Evolutionary conservation across 2,113 vertebrate genomes (phyloP), one percentile per base, ranked within the genome.

Genomic region (Gallinago undulata): DNA sequence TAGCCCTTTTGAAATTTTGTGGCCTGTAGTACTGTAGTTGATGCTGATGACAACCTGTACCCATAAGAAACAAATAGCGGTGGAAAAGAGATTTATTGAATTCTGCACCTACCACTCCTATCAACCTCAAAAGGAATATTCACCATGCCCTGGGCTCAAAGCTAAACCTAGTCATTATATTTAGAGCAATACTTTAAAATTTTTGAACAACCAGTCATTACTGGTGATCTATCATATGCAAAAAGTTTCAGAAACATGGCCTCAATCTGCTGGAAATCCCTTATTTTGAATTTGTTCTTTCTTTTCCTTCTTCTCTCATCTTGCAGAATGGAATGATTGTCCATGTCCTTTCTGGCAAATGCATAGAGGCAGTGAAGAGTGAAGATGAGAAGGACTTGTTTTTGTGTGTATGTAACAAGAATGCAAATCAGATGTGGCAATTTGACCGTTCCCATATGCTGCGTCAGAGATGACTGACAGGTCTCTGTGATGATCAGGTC

Each of bases 341-440:
- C 63, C 99, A 99, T 45, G 43, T 98, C 45, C 94, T 97, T 93
- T 98, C 99, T 72, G 98, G 98, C 79, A 98, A 98, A 91, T 99
- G 99, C 97, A 94, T 99, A 89, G 98, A 99, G 93, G 98, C 98
- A 47, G 88, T 93, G 19, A 96, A 93, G 63, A 97, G 93, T 13
- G 97, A 95, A 81, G 96, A 85, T 43, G 92, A 77, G 67, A 98
- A 96, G 75, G 84, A 96, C 39, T 93, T 99, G 78, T 43, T 97
- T 81, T 96, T 99, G 81, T 88, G 30, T 11, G 92, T 84, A 4
- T 99, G 99, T 92, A 97, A 97, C 82, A 97, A 97, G 57, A 98
- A 98, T 27, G 93, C 94, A 60, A 96, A 97, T 69, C 99, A 99
- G 92, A 95, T 98, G 78, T 99, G 99, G 99, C 97, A 70, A 62